Base-by-base conservation (phyloP, 2,113 vertebrate genomes). In the Ia io region DNA sequence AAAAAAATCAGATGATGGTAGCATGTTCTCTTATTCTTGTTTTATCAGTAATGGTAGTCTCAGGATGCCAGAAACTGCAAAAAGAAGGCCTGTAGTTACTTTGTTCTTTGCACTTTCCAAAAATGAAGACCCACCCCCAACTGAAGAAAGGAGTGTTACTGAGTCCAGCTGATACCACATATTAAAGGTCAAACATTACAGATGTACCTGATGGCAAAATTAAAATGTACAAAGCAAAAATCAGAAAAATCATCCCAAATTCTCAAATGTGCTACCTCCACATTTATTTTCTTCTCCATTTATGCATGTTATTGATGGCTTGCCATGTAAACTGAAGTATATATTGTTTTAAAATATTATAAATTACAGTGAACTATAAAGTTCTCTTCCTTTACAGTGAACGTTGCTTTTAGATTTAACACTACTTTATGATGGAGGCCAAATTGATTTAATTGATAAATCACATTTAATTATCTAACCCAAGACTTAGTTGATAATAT, bases 61-160 rank as follows among this genome's bases (percentile, higher is more conserved):
- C 91, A 74, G 30, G 91, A 84, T 85, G 63, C 14, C 83, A 94
- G 89, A 83, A 96, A 96, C 69, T 94, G 77, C 23, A 63, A 95
- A 96, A 96, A 18, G 59, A 88, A 96, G 67, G 23, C 61, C 91
- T 88, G 87, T 69, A 92, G 77, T 96, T 95, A 94, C 35, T 96
- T 83, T 90, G 78, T 94, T 63, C 70, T 93, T 91, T 89, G 28
- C 35, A 82, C n/a, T 94, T 71, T 78, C 51, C 42, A 76, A 32
- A 63, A 92, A 74, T 40, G 51, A 6, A 79, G 40, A 23, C 74
- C 32, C 40, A 94, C 12, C 73, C 78, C 82, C 20, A 90, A 16
- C 5, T 82, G 12, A 89, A 74, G 20, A 63, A 63, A 30, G 28
- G 28, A 77, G 70, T 40, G 37, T 42, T 42, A 65, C 61, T 63